A percentile compares a stretch with the other conserved stretches of the same genome.
Evolutionary conservation across 2,797 vertebrate genomes (phyloP).

Genomic region (Sebastes ruberrimus): DNA sequence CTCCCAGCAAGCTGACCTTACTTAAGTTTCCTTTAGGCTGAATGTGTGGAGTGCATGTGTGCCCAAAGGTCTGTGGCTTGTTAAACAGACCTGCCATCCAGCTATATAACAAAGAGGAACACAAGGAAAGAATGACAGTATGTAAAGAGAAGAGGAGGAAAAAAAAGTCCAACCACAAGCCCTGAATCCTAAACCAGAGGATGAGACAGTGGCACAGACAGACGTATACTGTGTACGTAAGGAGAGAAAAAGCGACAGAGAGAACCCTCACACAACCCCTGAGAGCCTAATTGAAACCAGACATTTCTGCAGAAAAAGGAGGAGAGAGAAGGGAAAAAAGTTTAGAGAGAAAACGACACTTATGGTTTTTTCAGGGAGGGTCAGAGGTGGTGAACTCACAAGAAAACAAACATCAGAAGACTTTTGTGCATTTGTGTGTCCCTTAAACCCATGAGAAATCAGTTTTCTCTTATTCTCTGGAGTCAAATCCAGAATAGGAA

Average conservation of each 20-base stretch:
- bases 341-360: slow-evolving; percentile 15
- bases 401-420: slow-evolving; percentile 13
- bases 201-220: slow-evolving; percentile 22
- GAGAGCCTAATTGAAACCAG: slow-evolving; percentile 74
- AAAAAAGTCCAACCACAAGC: not conserved
- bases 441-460: not conserved
- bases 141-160: not conserved
- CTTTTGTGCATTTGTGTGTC: not conserved
- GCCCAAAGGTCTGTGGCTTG: slow-evolving; percentile 13
- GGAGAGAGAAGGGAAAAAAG: not conserved
- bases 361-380: slow-evolving; percentile 12
- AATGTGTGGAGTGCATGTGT: not conserved
- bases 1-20: slow-evolving; percentile 18
- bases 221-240: not conserved
- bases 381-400: slow-evolving; percentile 9
- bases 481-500: slow-evolving; percentile 4
- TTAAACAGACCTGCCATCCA: slow-evolving; percentile 6
- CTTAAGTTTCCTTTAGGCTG: slow-evolving; percentile 46
- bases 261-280: slow-evolving; percentile 46
- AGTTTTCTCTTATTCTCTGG: not conserved
- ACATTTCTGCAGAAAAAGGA: slow-evolving; percentile 35
- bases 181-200: not conserved
- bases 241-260: slow-evolving; percentile 4
- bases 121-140: slow-evolving; percentile 30
- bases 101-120: not conserved